These are phyloP conservation scores for Orcinus orca DNA, from an alignment of 2,113 vertebrate genomes.

Conservation along the genomic window DNA sequence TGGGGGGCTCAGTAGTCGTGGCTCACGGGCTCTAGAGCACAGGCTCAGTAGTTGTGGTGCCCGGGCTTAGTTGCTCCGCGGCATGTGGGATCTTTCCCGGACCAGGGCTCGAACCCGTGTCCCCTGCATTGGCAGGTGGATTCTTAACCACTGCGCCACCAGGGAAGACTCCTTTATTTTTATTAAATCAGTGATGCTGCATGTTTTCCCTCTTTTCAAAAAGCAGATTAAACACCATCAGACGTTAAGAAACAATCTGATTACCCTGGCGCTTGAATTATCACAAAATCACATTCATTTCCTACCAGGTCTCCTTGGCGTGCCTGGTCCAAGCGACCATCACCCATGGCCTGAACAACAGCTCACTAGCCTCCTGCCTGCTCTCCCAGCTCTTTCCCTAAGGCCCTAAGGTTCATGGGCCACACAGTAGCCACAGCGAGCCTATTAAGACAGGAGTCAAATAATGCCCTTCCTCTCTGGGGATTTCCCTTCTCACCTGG, in stretches of 20 bases:
- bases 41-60: too few relatives aligned
- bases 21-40: too few relatives aligned
- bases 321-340: background rate
- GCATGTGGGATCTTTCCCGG: too few relatives aligned
- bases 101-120: too few relatives aligned
- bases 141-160: too few relatives aligned
- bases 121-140: too few relatives aligned
- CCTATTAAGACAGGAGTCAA: background rate
- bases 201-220: background rate
- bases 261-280: background rate
- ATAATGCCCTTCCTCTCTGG: background rate
- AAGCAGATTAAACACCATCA: background rate
- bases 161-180: background rate
- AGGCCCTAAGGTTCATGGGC: fast-evolving
- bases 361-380: too few relatives aligned
- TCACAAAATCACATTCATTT: background rate
- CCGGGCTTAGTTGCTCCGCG: too few relatives aligned
- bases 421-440: background rate
- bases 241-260: background rate
- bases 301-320: background rate
- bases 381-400: background rate
- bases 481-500: background rate
- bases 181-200: background rate
- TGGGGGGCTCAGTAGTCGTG: too few relatives aligned
- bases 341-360: fast-evolving